These are phyloP conservation scores for Watsonalla cultraria DNA, from an alignment of 2,888 invertebrate genomes.

Conservation along the genomic window DNA sequence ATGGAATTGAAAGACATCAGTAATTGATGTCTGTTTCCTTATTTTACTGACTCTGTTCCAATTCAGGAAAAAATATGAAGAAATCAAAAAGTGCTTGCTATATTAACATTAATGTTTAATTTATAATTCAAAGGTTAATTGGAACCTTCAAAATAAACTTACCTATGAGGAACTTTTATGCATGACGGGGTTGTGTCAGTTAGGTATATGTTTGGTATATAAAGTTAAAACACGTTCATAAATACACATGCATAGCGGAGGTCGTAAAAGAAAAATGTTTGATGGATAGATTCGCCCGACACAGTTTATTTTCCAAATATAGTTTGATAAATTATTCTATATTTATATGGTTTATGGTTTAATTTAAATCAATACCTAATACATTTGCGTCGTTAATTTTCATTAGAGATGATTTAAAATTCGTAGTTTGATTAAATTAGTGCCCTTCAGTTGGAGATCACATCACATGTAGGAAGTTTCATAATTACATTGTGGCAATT, in stretches of 20 bases:
- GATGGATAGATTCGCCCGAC: constrained; percentile 35
- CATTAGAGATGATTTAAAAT: constrained; percentile 30
- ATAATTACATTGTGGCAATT: constrained; percentile 17
- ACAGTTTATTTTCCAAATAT: constrained; percentile 34
- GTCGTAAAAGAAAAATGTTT: constrained; percentile 35
- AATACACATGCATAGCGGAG: constrained; percentile 19
- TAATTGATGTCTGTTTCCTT: too few relatives aligned
- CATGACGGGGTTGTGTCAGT: constrained; percentile 28
- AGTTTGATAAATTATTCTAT: constrained; percentile 27
- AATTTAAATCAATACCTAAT: constrained; percentile 2
- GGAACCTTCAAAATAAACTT: too few relatives aligned
- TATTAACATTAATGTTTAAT: too few relatives aligned
- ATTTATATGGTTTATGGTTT: too few relatives aligned
- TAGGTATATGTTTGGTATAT: constrained; percentile 15
- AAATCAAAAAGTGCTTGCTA: too few relatives aligned
- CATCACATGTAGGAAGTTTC: constrained; percentile 15
- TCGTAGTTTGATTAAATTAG: constrained; percentile 30
- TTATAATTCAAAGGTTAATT: too few relatives aligned
- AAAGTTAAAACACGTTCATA: constrained; percentile 21
- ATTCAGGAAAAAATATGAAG: too few relatives aligned
- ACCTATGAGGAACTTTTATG: constrained; percentile 6
- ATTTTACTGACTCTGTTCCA: too few relatives aligned
- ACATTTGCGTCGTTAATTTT: constrained; percentile 22
- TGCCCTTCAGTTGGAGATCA: constrained; percentile 24
- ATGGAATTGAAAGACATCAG: too few relatives aligned